Evolutionary conservation across 1,140 invertebrate species (phyloP).

Genomic region (Rhizoglyphus robini): DNA sequence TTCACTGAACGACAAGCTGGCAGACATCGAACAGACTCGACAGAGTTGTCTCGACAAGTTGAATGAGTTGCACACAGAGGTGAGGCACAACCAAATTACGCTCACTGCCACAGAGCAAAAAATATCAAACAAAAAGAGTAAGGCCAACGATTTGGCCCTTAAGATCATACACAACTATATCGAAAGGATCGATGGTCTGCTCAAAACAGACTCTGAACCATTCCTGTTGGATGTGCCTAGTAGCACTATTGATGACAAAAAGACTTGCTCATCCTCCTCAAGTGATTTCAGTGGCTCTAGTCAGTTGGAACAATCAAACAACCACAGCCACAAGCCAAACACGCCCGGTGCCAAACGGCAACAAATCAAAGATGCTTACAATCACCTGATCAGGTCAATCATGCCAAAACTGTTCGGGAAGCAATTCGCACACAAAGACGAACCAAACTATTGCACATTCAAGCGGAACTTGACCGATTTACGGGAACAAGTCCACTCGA

Average conservation of each 20-base stretch:
- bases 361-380: slow-evolving; percentile 4
- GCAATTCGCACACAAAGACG: not conserved
- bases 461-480: not conserved
- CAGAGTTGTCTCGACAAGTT: not conserved
- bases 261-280: not conserved
- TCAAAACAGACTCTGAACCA: not conserved
- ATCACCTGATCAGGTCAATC: not conserved
- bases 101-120: not conserved
- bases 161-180: slow-evolving; percentile 6
- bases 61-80: not conserved
- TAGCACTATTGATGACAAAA: not conserved
- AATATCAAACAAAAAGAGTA: not conserved
- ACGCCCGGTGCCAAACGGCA: not conserved
- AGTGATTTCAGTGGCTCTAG: not conserved
- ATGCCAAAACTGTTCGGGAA: slow-evolving; percentile 13
- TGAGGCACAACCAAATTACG: not conserved
- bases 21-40: not conserved
- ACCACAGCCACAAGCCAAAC: not conserved
- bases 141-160: not conserved
- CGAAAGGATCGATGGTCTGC: not conserved
- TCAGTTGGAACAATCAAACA: not conserved
- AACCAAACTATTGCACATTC: not conserved
- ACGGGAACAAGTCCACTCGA: not conserved
- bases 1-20: not conserved
- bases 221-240: not conserved